phyloP scores from a whole-genome alignment of 1,140 invertebrate genomes.

The Aphis gossypii region DNA sequence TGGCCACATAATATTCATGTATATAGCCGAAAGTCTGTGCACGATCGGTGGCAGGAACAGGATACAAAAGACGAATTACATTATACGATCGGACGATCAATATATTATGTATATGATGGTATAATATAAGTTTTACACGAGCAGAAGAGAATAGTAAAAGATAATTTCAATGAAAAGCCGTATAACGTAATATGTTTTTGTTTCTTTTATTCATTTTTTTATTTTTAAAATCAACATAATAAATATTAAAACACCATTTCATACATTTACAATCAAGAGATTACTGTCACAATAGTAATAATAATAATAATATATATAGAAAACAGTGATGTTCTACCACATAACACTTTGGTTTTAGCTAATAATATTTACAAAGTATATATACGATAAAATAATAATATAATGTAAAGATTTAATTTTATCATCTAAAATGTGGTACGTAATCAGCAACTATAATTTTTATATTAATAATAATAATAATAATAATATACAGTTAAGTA shows the following conservation, averaged over 20 bases:
- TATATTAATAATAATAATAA: background rate
- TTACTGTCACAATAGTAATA: conserved; percentile 1
- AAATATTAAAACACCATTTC: conserved; percentile 40
- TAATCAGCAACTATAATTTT: conserved; percentile 20
- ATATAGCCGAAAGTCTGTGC: too few relatives aligned
- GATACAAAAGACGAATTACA: background rate
- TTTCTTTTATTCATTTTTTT: background rate
- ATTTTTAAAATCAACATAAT: conserved; percentile 29
- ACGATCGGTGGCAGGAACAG: background rate
- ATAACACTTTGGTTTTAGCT: conserved; percentile 55
- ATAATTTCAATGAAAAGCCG: background rate
- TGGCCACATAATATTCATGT: too few relatives aligned
- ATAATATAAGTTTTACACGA: background rate
- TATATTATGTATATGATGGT: background rate
- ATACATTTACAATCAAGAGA: conserved; percentile 33
- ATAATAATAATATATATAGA: conserved; percentile 1
- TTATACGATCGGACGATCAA: background rate
- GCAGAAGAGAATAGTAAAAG: background rate
- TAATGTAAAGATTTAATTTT: background rate
- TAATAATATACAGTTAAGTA: conserved; percentile 33
- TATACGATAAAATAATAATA: background rate
- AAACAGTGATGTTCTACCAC: conserved; percentile 37
- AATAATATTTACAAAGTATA: conserved; percentile 25
- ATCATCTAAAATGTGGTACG: conserved; percentile 24
- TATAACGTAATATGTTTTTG: background rate